Evolutionary conservation across 2,888 invertebrate genomes (phyloP), one percentile per base, ranked within the genome.

Genomic region (Chrysomela aeneicollis): DNA sequence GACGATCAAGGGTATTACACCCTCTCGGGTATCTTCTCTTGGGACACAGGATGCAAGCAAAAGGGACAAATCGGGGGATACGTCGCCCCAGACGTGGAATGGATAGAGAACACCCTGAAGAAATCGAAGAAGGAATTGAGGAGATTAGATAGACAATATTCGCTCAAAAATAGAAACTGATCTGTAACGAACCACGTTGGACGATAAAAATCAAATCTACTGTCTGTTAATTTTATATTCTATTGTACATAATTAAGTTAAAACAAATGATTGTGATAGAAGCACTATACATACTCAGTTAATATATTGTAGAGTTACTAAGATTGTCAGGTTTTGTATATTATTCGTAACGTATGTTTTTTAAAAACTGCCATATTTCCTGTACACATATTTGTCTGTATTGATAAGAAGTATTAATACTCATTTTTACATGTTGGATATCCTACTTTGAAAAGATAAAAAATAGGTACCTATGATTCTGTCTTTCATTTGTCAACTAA

Each of bases 1-100:
- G 87, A 86, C 9, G 89, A 88, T 1, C 87, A 90, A 68, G 90
- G 89, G 12, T 86, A 86, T 67, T 91, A 88, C 77, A 88, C 88
- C 6, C 84, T 94, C 21, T 85, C 89, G 73, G 94, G 93, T 62
- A 84, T 93, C 68, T 93, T 90, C 83, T 89, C 90, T 30, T 90
- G 90, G 85, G 93, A 93, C 75, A 90, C 91, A 30, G 91, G 91
- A 61, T 88, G 88, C 72, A 81, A 83, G 55, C 82, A 82, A 51
- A 74, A 80, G 54, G 78, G 79, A 2, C 82, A 82, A 70, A 82
- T 85, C 5, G 83, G 84, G 12, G 84, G 82, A 26, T 82, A 83
- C 66, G 76, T 83, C 3, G 80, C 79, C 10, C 82, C 84, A 17
- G 85, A 85, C 69, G 79, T 82, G 1, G 77, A 79, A 54, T 85